Percentiles rank a stretch among this genome's conserved stretches.
These are phyloP conservation scores for Notothenia coriiceps DNA, from an alignment of 2,113 vertebrate species.

Conservation along the genomic window DNA sequence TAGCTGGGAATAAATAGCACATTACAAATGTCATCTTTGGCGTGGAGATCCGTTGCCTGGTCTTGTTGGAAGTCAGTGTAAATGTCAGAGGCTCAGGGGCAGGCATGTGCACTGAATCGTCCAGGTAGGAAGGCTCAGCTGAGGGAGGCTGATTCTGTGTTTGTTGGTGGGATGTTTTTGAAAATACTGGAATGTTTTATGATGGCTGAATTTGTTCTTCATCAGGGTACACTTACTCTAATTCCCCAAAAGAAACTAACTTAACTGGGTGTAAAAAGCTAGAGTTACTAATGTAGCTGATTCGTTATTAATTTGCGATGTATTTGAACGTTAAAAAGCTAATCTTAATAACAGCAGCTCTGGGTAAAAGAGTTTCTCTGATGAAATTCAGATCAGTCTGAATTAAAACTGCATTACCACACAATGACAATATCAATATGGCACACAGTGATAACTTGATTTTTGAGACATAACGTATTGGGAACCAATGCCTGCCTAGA, in stretches of 20 bases:
- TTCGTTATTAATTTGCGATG: not conserved
- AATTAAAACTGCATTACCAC: no score
- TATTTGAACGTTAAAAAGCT: not conserved
- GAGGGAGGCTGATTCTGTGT: not conserved
- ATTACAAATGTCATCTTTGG: conserved; percentile 21
- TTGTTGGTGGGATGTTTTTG: not conserved
- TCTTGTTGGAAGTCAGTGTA: conserved; percentile 10
- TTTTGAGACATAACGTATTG: no score
- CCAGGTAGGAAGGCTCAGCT: not conserved
- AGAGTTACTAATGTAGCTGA: not conserved
- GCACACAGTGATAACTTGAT: no score
- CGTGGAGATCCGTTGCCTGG: not conserved
- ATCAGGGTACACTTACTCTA: no score
- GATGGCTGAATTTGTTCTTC: no score
- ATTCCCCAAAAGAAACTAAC: no score
- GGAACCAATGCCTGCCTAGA: no score
- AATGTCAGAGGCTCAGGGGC: conserved; percentile 13
- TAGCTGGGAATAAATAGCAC: not conserved
- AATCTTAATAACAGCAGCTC: no score
- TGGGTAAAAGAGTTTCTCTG: not conserved
- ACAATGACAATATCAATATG: no score
- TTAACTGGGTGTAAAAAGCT: no score
- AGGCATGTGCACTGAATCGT: conserved; percentile 1
- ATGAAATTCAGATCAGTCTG: no score
- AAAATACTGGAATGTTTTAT: no score